Conservation (phyloP, 2,797 vertebrate species). For the Acestrorhynchus altus region DNA sequence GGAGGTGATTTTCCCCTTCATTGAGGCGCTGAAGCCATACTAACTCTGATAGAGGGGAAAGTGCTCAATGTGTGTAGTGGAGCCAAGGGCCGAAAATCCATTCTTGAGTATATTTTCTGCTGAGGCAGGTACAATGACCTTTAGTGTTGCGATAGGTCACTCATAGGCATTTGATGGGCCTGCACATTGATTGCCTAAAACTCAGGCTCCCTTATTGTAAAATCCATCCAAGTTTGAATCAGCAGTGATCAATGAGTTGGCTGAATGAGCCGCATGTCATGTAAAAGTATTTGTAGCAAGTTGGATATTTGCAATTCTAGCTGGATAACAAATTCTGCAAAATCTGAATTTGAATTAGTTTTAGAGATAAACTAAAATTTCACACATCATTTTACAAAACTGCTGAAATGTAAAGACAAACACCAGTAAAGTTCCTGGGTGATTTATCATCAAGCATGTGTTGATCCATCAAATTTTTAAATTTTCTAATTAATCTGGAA, state of each 20-base stretch:
- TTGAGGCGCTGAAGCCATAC: constrained; percentile 63
- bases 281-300: not conserved
- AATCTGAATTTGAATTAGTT: not conserved
- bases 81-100: constrained; percentile 78
- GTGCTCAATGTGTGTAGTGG: constrained; percentile 71
- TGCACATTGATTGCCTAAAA: constrained; percentile 69
- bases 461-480: too few relatives aligned
- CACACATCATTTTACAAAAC: not conserved
- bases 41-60: constrained; percentile 67
- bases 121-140: constrained; percentile 80
- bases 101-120: constrained; percentile 76
- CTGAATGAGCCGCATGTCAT: constrained; percentile 10
- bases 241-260: constrained; percentile 68
- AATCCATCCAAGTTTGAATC: constrained; percentile 73
- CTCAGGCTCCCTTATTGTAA: constrained; percentile 70
- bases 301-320: not conserved
- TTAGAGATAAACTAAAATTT: not conserved
- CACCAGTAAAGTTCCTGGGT: not conserved
- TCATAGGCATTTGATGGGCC: constrained; percentile 67
- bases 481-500: not conserved
- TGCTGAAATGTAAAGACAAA: not conserved
- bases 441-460: not conserved
- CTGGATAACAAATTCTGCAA: too few relatives aligned
- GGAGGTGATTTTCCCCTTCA: constrained; percentile 68
- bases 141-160: constrained; percentile 79